Evolutionary conservation across 2,888 invertebrate genomes (phyloP).

Genomic region (Rhaphigaster nebulosa): DNA sequence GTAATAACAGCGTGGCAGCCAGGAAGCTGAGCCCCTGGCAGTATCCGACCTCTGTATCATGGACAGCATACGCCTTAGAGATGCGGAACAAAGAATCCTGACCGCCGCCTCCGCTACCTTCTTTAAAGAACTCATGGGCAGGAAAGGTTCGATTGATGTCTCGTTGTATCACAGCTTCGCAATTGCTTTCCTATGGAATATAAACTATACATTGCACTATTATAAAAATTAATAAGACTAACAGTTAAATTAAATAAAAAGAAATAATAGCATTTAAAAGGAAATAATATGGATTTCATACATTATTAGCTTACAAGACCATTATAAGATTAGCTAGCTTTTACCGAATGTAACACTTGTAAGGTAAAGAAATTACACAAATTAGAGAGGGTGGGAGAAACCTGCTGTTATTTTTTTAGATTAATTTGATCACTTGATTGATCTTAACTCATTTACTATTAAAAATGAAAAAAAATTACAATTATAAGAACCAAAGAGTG

Average conservation of each 20-base stretch:
- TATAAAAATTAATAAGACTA: background rate
- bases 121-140: conserved; percentile 97
- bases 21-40: conserved; percentile 99
- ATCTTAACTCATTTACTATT: no score
- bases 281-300: no score
- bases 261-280: background rate
- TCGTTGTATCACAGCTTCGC: conserved; percentile 94
- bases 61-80: conserved; percentile 96
- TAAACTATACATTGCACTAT: background rate
- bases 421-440: no score
- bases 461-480: no score
- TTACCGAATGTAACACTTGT: no score
- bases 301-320: no score
- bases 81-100: conserved; percentile 96
- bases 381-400: no score
- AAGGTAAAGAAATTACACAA: no score
- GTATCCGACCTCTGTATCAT: conserved; percentile 98
- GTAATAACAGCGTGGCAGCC: conserved; percentile 93
- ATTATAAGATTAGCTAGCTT: no score
- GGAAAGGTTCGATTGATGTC: conserved; percentile 99
- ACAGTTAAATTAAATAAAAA: background rate
- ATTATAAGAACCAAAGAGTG: no score
- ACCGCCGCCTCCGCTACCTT: conserved; percentile 93
- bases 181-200: conserved; percentile 84
- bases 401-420: no score